Evolutionary conservation across 2,888 invertebrate genomes (phyloP).

Genomic region (Amiota communis): DNA sequence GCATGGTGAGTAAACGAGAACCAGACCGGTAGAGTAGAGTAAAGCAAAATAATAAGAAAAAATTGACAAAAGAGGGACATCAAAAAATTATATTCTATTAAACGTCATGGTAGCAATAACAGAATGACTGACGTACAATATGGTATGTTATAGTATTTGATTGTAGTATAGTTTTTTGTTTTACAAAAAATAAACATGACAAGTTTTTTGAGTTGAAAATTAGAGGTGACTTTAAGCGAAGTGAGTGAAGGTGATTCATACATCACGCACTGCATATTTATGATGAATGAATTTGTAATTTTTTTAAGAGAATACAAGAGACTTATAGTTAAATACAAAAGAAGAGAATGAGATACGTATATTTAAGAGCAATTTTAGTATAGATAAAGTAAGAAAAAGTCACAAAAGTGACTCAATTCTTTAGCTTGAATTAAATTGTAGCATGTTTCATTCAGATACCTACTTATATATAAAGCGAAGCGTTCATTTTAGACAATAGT

Average conservation of each 20-base stretch:
- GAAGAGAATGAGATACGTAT: not conserved
- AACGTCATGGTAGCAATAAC: slow-evolving; percentile 52
- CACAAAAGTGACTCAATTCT: too few relatives aligned
- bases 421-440: not conserved
- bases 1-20: not conserved
- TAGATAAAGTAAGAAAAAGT: not conserved
- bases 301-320: slow-evolving; percentile 41
- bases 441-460: too few relatives aligned
- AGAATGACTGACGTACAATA: slow-evolving; percentile 29
- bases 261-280: slow-evolving; percentile 10
- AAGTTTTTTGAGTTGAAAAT: slow-evolving; percentile 23
- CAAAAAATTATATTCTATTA: slow-evolving; percentile 32
- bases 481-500: slow-evolving; percentile 31
- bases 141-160: slow-evolving; percentile 14
- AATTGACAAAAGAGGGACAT: slow-evolving; percentile 17
- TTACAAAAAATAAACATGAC: slow-evolving; percentile 24
- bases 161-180: not conserved
- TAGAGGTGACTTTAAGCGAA: not conserved
- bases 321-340: slow-evolving; percentile 12
- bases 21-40: not conserved
- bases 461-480: slow-evolving; percentile 40
- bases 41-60: not conserved
- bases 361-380: slow-evolving; percentile 9
- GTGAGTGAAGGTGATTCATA: slow-evolving; percentile 33
- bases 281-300: slow-evolving; percentile 34